Evolutionary conservation across 2,797 vertebrate species (phyloP).

Genomic region (Spinus pinus): DNA sequence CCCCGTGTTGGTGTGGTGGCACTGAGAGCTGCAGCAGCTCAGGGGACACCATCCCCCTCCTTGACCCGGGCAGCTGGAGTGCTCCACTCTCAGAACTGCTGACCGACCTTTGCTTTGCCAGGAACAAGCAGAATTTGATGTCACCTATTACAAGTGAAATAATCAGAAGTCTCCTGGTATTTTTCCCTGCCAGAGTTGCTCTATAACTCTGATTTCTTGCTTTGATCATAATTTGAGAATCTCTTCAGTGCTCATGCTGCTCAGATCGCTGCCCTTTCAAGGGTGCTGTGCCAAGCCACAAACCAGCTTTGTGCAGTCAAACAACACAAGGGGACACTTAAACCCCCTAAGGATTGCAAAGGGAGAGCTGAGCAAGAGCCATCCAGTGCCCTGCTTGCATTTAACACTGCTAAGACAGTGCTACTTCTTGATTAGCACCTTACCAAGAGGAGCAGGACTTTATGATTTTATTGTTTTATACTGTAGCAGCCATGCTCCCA

Average conservation of each 20-base stretch:
- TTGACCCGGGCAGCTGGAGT: rapidly evolving
- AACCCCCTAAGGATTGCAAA: background rate
- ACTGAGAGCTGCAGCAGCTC: background rate
- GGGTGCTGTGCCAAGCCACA: background rate
- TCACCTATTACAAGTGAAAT: background rate
- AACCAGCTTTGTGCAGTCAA: background rate
- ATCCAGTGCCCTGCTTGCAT: background rate
- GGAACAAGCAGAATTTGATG: background rate
- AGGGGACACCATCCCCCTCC: background rate
- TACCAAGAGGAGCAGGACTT: background rate
- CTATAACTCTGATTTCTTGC: background rate
- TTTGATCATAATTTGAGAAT: background rate
- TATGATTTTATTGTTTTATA: rapidly evolving
- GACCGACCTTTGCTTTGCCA: background rate
- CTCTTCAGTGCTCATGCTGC: background rate
- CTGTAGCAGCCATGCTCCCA: background rate
- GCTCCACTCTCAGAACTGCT: background rate
- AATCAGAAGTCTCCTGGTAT: background rate
- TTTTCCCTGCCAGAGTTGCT: background rate
- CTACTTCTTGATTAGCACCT: rapidly evolving
- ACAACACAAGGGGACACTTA: background rate
- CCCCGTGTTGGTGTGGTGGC: background rate
- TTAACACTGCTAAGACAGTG: background rate
- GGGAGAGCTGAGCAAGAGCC: background rate
- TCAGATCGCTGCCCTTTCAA: background rate